These are phyloP conservation scores for Pterophyllum scalare DNA, from an alignment of 2,113 vertebrate genomes.

Conservation along the genomic window DNA sequence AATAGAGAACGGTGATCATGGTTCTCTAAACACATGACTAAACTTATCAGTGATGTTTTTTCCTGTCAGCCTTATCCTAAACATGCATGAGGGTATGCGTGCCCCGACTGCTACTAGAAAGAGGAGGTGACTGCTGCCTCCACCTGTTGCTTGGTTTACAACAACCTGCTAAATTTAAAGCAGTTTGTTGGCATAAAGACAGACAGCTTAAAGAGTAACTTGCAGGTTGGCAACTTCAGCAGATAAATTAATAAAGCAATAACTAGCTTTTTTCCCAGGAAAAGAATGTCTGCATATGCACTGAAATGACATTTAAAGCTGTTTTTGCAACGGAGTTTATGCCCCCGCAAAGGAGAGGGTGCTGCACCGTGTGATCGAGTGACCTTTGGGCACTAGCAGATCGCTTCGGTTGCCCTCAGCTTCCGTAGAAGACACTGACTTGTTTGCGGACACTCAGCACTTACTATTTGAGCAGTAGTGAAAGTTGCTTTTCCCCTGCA, in stretches of 20 bases:
- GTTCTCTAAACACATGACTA: rapidly evolving
- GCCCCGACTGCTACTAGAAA: no score
- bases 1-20: not conserved
- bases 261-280: not conserved
- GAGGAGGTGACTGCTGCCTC: no score
- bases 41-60: not conserved
- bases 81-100: no score
- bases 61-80: not conserved
- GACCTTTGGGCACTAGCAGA: not conserved
- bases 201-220: not conserved
- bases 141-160: not conserved
- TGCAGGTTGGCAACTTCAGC: not conserved
- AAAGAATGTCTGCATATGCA: not conserved
- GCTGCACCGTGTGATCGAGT: not conserved
- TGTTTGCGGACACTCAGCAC: not conserved
- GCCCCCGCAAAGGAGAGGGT: rapidly evolving
- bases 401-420: not conserved
- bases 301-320: not conserved
- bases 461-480: no score
- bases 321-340: not conserved
- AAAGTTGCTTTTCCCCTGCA: no score
- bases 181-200: no score
- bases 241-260: not conserved
- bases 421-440: not conserved
- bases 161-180: not conserved